Evolutionary conservation across 2,797 vertebrate genomes (phyloP), one percentile per base, ranked within the genome.

Genomic region (Ctenochaetus hawaiiensis): DNA sequence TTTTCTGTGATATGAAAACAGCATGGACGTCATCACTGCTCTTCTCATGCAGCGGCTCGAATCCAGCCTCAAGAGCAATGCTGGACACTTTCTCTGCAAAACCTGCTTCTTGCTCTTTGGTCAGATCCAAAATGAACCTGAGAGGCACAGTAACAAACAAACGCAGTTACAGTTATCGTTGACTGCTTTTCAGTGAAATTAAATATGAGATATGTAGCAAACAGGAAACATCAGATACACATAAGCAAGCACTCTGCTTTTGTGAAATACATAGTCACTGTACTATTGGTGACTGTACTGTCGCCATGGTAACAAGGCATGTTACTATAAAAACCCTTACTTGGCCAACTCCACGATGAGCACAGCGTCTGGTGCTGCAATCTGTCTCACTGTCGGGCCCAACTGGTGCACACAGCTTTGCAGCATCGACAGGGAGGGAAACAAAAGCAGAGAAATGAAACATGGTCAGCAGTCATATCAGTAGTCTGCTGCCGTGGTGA

Each of bases 61-160:
- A 96, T 71, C 93, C 96, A 3, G 91, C 92, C 45, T 90, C 87
- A 11, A 59, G 74, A 37, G 93, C 94, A 2, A 95, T 87, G 45
- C 83, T 85, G 1, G 12, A 39, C 22, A 94, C 93, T 81, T 67
- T 93, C 47, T 83, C 72, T 48, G 84, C 78, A 78, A 96, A 96
- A 65, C 85, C 89, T 0, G 71, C 84, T 47, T 94, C 88, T 70
- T 96, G 95, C 57, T 96, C 94, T 73, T 93, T 95, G 56, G 81
- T 94, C 63, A 97, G 83, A 62, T 96, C 96, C 83, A 96, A 72
- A 84, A 97, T 90, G 61, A 92, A 96, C 85, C 96, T 97, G 73
- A 70, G 49, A 72, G 5, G 54, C 12, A 81, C 26, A 58, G 23
- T 1, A 20, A 76, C 18, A 81, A 37, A 72, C 23, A 47, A 17